Evolutionary conservation across 92 coral and sea anemone species (phyloP), one percentile per base, ranked within the genome.

Genomic region (Heteractis magnifica): DNA sequence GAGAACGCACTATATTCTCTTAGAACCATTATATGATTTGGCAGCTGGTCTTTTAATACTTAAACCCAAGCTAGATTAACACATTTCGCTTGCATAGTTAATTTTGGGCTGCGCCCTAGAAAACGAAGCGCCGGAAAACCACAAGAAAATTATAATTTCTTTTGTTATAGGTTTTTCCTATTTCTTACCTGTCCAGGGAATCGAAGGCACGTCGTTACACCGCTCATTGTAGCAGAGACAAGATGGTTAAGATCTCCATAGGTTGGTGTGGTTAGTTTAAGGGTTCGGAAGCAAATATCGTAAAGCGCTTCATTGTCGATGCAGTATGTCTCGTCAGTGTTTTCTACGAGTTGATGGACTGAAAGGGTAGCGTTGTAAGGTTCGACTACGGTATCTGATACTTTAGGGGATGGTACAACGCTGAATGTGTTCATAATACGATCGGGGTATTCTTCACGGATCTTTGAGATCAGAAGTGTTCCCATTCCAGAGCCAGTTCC

Each of bases 401-500:
- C 98, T 85, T 94, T 94, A n/a, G 98, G 95, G 11, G 95, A 94
- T 15, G 95, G 95, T 20, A 92, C 98, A 19, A 92, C 95, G 86
- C 95, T 92, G 86, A 92, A 90, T 53, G 98, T 95, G 92, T 92
- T 94, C 98, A 95, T 95, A 74, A 95, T 95, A 78, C 98, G 94
- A 88, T 95, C 98, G 20, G 95, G 95, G 79, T 92, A 90, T 83
- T 94, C 98, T 82, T 94, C 95, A n/a, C 95, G 98, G 90, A 94
- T 94, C 89, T 94, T 94, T 49, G 98, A 94, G 86, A 94, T 94
- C 85, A 94, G 86, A 52, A 94, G 85, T 6, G 98, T 92, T 70
- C 96, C 98, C 96, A 92, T 94, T 58, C 97, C 98, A 12, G 97
- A 94, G 86, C 98, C 97, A 7, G 98, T 94, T 21, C 98, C 98